Evolutionary conservation across 2,113 vertebrate genomes (phyloP).

Genomic region (Rhynchomys soricoides): DNA sequence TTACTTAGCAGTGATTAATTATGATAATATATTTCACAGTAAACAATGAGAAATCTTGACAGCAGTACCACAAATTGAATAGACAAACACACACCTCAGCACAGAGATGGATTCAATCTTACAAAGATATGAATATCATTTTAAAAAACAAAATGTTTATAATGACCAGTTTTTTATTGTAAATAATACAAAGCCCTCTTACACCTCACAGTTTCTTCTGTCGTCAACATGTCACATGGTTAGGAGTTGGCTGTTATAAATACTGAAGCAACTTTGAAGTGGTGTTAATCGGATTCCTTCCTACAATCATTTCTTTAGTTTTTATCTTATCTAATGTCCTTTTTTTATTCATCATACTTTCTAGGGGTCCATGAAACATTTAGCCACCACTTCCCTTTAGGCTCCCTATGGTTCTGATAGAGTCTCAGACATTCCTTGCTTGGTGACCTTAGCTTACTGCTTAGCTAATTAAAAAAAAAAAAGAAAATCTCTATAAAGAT

Average conservation of each 20-base stretch:
- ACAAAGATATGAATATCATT: not conserved
- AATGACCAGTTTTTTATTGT: not conserved
- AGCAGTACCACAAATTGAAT: not conserved
- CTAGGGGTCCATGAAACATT: not conserved
- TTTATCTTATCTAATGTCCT: not conserved
- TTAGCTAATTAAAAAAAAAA: not conserved
- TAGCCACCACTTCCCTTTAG: not conserved
- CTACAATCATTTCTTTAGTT: not conserved
- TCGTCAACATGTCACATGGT: not conserved
- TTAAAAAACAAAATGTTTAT: too few species aligned
- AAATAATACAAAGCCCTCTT: not conserved
- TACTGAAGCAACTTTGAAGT: not conserved
- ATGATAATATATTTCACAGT: conserved; percentile 7
- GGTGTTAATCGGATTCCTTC: not conserved
- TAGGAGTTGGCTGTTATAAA: not conserved
- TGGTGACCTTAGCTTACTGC: not conserved
- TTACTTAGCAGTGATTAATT: conserved; percentile 57
- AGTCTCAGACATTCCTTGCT: not conserved
- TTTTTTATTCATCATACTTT: too few species aligned
- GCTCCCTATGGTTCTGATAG: not conserved
- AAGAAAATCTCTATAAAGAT: not conserved
- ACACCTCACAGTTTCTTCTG: not conserved
- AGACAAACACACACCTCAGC: not conserved
- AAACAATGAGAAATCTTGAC: conserved; percentile 34
- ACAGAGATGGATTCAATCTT: not conserved